Evolutionary conservation across 2,888 invertebrate genomes (phyloP).

Genomic region (Crepidodera aurea): DNA sequence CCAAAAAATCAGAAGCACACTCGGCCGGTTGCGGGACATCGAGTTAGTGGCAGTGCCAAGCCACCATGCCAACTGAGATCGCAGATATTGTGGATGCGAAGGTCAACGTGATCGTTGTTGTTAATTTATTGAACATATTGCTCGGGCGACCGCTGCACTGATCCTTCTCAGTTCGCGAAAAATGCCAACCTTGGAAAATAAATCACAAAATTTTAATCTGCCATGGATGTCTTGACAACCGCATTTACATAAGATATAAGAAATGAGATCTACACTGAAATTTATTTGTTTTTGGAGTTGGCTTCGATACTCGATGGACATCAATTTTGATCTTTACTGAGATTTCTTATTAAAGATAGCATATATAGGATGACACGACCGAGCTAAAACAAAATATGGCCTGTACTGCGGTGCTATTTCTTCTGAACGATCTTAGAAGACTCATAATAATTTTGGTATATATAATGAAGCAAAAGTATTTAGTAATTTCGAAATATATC

Average conservation of each 20-base stretch:
- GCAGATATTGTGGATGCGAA: constrained; percentile 47
- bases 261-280: constrained; percentile 3
- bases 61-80: constrained; percentile 37
- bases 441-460: too few relatives aligned
- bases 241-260: constrained; percentile 29
- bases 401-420: too few relatives aligned
- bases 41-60: background rate
- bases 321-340: constrained; percentile 1
- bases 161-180: constrained; percentile 32
- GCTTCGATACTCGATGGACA: background rate
- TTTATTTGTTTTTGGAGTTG: constrained; percentile 10
- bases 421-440: too few relatives aligned
- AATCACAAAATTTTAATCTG: constrained; percentile 50
- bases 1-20: background rate
- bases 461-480: too few relatives aligned
- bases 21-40: too few relatives aligned
- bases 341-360: background rate
- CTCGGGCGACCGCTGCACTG: constrained; percentile 40
- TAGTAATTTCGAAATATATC: too few relatives aligned
- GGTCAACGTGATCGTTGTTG: constrained; percentile 47
- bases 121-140: constrained; percentile 47
- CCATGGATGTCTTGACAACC: constrained; percentile 49
- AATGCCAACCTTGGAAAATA: constrained; percentile 35
- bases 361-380: too few relatives aligned
- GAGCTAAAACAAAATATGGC: too few relatives aligned